Conservation (phyloP, 2,113 vertebrate species). For the Formicarius rufipectus region DNA sequence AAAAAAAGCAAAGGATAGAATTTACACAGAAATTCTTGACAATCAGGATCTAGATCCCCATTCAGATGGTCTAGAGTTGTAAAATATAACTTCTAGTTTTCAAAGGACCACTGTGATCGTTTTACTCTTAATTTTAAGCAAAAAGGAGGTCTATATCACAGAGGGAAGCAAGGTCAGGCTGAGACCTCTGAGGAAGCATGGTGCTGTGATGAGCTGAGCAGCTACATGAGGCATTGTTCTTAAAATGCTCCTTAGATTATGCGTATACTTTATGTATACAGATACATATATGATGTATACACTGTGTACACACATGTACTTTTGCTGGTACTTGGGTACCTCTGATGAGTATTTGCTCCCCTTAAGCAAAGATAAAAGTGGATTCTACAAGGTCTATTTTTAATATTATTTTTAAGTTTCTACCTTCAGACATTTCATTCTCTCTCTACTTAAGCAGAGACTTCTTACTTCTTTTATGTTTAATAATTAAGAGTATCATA, state of each 20-base stretch:
- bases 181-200: neutral
- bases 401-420: neutral
- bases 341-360: neutral
- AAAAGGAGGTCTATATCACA: rapidly evolving
- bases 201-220: neutral
- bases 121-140: neutral
- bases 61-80: neutral
- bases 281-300: neutral
- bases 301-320: neutral
- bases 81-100: neutral
- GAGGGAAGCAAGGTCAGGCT: neutral
- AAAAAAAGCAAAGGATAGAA: neutral
- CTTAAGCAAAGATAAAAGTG: neutral
- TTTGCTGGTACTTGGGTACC: neutral
- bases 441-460: neutral
- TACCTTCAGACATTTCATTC: neutral
- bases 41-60: neutral
- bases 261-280: neutral
- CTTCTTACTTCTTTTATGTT: conserved; percentile 18
- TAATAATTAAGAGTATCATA: conserved; percentile 41
- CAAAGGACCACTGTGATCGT: neutral
- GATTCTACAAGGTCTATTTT: neutral
- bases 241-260: neutral
- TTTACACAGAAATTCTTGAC: neutral
- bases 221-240: rapidly evolving